Evolutionary conservation across 2,888 invertebrate genomes (phyloP).

Genomic region (Sesia bembeciformis): DNA sequence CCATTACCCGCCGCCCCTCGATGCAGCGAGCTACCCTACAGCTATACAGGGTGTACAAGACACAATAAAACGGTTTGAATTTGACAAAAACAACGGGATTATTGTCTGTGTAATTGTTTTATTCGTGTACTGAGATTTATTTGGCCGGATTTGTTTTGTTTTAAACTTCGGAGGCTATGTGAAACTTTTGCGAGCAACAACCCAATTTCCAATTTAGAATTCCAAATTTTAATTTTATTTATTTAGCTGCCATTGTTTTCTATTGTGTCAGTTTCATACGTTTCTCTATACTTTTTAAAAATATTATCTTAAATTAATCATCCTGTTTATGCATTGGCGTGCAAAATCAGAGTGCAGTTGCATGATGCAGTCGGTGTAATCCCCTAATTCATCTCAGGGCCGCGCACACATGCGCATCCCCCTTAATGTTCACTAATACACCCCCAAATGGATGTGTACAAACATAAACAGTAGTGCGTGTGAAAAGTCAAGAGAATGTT

Average conservation of each 20-base stretch:
- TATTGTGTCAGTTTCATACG: too few species aligned
- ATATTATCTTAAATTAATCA: constrained; percentile 14
- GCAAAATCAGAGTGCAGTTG: constrained; percentile 72
- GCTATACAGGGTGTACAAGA: constrained; percentile 57
- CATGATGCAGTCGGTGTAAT: constrained; percentile 65
- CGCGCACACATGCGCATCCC: constrained; percentile 31
- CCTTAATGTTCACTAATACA: constrained; percentile 51
- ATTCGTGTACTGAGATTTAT: constrained; percentile 37
- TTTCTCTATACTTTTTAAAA: too few species aligned
- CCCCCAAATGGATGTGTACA: constrained; percentile 51
- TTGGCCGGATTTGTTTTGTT: constrained; percentile 7
- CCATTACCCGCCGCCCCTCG: constrained; percentile 66
- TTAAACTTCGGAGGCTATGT: constrained; percentile 3
- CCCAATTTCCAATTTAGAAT: not conserved
- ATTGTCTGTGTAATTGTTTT: constrained; percentile 61
- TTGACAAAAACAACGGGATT: constrained; percentile 53
- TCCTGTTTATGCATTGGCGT: constrained; percentile 50
- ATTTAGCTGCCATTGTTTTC: not conserved
- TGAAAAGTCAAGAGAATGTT: constrained; percentile 66
- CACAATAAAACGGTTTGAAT: constrained; percentile 52
- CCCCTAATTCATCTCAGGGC: constrained; percentile 67
- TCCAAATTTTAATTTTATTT: not conserved
- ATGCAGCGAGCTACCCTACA: constrained; percentile 32
- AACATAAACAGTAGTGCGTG: constrained; percentile 50
- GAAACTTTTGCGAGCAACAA: not conserved